Base-by-base conservation (phyloP, 2,888 invertebrate species). In the Tubulanus polymorphus region DNA sequence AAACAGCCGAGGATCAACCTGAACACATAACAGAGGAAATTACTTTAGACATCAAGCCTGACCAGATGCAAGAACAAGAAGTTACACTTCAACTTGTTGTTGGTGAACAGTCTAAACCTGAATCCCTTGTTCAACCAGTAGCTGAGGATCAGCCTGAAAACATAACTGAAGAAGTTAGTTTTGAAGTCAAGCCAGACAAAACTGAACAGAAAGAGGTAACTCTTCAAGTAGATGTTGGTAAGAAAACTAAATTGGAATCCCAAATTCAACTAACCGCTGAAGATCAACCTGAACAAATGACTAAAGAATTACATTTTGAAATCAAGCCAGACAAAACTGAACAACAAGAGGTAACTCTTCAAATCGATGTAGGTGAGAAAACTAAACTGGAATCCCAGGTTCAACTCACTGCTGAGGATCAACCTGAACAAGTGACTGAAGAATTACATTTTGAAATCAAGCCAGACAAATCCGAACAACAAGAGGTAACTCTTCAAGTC, bases 1-100 rank as follows among this genome's bases (percentile, higher is more conserved):
- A 18, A 8, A 18, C 18, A 23, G 23, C 15, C 20, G 15, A 5
- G 6, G 41, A 41, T 8, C 41, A 41, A 5, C 18, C 41, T 18
- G 41, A 41, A 15, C 20, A 41, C 23, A 23, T 20, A 15, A 41
- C 23, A 20, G 41, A 41, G 15, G 23, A 41, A 23, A 41, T 54
- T 32, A 53, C 58, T 15, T 12, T 48, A 1, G 51, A 55, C 28
- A 28, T 56, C 27, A 56, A 55, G 20, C 50, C 60, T 41, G 46
- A 52, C 51, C 55, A 56, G 20, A 52, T 54, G n/a, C 35, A 32
- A 2, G 60, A 37, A 57, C 57, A 51, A 53, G 58, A 46, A 55
- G 46, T 55, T 25, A 51, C 59, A 26, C 54, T 57, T n/a, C 55
- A 56, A 48, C 51, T 58, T 15, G 53, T 48, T 48, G 48, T 55